These are phyloP conservation scores for Jaculus jaculus DNA, from an alignment of 2,113 vertebrate genomes.

Conservation along the genomic window DNA sequence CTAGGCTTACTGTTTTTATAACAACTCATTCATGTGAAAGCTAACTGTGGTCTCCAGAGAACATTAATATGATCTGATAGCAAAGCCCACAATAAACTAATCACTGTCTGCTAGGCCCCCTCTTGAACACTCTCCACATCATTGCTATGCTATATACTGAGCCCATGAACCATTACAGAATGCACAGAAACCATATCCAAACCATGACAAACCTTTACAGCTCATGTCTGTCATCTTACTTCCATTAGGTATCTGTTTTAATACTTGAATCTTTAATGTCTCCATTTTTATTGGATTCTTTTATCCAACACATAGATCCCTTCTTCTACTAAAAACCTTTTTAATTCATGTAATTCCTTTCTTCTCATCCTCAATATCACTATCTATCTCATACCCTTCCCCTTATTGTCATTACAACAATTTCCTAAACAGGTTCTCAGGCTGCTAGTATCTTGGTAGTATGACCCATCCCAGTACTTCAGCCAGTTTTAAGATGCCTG, in stretches of 20 bases:
- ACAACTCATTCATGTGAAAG: background rate
- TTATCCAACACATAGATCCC: background rate
- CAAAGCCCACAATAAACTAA: background rate
- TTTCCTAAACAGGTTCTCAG: background rate
- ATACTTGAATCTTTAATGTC: background rate
- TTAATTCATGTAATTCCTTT: background rate
- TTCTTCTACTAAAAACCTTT: background rate
- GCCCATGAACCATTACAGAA: background rate
- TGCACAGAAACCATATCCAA: background rate
- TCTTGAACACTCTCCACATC: background rate
- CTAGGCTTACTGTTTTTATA: background rate
- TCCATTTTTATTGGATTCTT: background rate
- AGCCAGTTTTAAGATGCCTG: background rate
- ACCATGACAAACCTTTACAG: background rate
- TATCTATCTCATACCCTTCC: background rate
- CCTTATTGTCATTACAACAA: background rate
- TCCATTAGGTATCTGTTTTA: background rate
- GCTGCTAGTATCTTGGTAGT: background rate
- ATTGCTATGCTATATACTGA: background rate
- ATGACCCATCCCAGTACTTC: background rate
- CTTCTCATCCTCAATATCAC: background rate
- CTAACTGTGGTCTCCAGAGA: background rate
- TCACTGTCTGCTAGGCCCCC: background rate
- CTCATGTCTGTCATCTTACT: background rate
- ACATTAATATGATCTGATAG: background rate